Evolutionary conservation across 2,797 vertebrate species (phyloP), one percentile per base, ranked within the genome.

Genomic region (Propithecus perrieri): DNA sequence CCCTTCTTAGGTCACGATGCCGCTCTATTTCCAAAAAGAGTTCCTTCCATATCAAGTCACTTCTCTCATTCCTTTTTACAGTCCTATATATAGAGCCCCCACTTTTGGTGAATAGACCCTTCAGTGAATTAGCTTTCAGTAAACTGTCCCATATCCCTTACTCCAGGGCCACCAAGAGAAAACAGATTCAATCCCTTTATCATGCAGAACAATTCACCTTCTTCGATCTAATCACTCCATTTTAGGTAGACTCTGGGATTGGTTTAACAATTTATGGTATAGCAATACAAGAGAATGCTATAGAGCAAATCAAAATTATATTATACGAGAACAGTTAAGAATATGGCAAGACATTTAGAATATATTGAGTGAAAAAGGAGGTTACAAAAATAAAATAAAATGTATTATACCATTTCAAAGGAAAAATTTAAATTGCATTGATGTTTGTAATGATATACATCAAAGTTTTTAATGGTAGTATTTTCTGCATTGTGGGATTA

Each of bases 321-420:
- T 20, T 22, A 1, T 53, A 69, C 4, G 53, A 43, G 33, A 85
- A 9, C 3, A 90, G 50, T 41, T 81, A 81, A 53, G 43, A 55
- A 30, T 76, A 78, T 88, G 24, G 5, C 5, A 88, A 94, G 53
- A 63, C 26, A 94, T 18, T 93, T 46, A 61, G 85, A 63, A 71
- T 63, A 85, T 4, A 94, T 2, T 35, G 61, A 88, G 24, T 87
- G 35, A 59, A 81, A 94, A 90, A 35, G 57, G 28, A 81, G 14
- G 26, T 50, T 24, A 55, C 15, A 94, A 81, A 74, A 91, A 89
- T 53, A 81, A 74, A 90, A 89, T 53, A 55, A 87, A 76, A 90
- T 65, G 13, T 38, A 65, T 43, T 50, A 53, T 1, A 7, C n/a
- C 43, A 50, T 78, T 78, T 85, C 43, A 69, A 89, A 61, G 26